Conservation (phyloP, 2,888 invertebrate species). For the Eulithis testata region DNA sequence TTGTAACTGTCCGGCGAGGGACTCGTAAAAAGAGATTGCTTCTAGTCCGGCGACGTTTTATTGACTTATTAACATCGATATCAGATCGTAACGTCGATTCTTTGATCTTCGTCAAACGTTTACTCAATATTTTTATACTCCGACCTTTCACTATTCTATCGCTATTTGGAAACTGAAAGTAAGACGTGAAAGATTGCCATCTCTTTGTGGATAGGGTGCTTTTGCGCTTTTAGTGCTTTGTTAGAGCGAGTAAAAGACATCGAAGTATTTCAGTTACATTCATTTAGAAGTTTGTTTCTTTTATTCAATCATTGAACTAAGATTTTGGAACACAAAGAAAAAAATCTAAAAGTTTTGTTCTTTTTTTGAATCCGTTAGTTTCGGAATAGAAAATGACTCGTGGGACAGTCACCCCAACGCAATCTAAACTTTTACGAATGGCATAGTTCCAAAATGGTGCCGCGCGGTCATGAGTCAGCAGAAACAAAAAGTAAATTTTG, state of each 20-base stretch:
- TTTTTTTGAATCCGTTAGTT: constrained; percentile 27
- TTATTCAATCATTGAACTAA: not conserved
- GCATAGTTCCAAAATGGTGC: constrained; percentile 37
- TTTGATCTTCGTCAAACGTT: constrained; percentile 79
- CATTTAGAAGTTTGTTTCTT: not conserved
- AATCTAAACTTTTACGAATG: constrained; percentile 40
- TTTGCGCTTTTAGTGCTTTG: constrained; percentile 1
- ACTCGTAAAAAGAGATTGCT: constrained; percentile 83
- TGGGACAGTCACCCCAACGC: constrained; percentile 30
- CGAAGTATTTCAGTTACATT: not conserved
- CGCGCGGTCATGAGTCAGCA: constrained; percentile 20
- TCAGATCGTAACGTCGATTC: constrained; percentile 82
- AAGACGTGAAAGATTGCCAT: constrained; percentile 21
- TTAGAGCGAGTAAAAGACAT: not conserved
- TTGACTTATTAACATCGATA: constrained; percentile 84
- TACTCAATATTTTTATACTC: constrained; percentile 66
- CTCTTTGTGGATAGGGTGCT: constrained; percentile 1
- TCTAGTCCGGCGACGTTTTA: constrained; percentile 80
- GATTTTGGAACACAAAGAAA: not conserved
- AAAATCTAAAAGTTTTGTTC: constrained; percentile 3
- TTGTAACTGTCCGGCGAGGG: constrained; percentile 77
- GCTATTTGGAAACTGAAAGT: constrained; percentile 33
- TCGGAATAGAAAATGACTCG: constrained; percentile 26
- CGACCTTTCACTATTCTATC: constrained; percentile 41
- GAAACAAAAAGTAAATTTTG: constrained; percentile 31